Percentiles rank a stretch among this genome's conserved stretches.
These are phyloP conservation scores for Vidua macroura DNA, from an alignment of 2,113 vertebrate genomes.

Conservation along the genomic window DNA sequence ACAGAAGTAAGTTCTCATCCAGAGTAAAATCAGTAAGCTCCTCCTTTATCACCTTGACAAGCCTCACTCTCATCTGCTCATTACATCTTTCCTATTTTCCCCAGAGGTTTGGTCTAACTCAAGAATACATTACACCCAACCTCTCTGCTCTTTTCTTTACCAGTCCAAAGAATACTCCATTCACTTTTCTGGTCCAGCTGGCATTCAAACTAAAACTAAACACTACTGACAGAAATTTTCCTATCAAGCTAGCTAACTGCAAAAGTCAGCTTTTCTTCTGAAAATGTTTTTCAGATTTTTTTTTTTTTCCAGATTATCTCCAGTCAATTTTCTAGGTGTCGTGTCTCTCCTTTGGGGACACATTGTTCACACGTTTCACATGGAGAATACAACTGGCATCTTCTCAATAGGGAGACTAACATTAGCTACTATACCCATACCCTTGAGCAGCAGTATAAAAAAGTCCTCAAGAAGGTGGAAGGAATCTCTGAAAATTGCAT, in stretches of 20 bases:
- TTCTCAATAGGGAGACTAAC: not conserved
- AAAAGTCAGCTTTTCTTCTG: not conserved
- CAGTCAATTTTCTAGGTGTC: not conserved
- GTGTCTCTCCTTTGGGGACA: not conserved
- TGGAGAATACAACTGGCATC: not conserved
- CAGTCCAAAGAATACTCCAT: not conserved
- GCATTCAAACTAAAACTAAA: not conserved
- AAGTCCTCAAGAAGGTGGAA: not conserved
- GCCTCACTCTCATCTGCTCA: not conserved
- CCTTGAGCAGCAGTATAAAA: not conserved
- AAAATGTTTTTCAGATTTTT: not conserved
- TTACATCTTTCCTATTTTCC: not conserved
- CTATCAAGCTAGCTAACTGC: not conserved
- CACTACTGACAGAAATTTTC: not conserved
- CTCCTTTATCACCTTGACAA: not conserved
- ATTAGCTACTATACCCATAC: not conserved
- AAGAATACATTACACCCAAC: not conserved
- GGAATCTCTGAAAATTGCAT: not conserved
- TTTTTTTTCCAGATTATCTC: not conserved
- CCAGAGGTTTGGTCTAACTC: not conserved
- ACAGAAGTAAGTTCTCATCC: not conserved
- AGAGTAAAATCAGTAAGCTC: not conserved
- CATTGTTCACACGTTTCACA: not conserved
- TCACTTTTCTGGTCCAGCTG: not conserved
- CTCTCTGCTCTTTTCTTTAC: not conserved